Base-by-base conservation (phyloP, 2,888 invertebrate species). In the Acanthoscelides obtectus region DNA sequence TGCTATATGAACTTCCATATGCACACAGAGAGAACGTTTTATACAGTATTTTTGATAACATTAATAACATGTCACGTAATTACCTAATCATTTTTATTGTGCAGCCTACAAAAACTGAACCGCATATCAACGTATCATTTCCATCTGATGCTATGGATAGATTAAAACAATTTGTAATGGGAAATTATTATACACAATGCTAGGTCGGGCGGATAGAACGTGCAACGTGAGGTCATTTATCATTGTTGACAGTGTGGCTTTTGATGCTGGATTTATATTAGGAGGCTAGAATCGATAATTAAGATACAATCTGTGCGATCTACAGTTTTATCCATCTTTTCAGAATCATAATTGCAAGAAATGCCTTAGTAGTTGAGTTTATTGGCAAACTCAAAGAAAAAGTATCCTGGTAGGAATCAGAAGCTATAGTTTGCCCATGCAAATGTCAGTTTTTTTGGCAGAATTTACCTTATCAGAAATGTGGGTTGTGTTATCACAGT, bases 1-100 rank as follows among this genome's bases (percentile, higher is more conserved):
- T 75, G 75, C 72, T 70, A 6, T 17, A 45, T 70, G 73, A 72
- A 69, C 73, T 76, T 77, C 77, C 77, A 75, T 75, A 72, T 45
- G 45, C 45, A 45, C 45, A 45, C 45, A 45, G 1, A 45, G 45
- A 45, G 1, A 45, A 17, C 74, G 71, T 77, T 75, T 71, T 71
- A 69, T 70, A 70, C 66, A 71, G n/a, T n/a, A 67, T 72, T 73
- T 74, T 75, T 70, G 75, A 77, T 75, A 75, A 75, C 73, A 76
- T 74, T 75, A 74, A 74, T 75, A 75, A 76, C 69, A 71, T 70
- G 73, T 67, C 69, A 73, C 70, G 70, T 73, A 76, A 73, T 74
- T 73, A 73, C 73, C 74, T 72, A 74, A 72, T 76, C 74, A 72
- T 75, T 72, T 69, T 71, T 71, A 75, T 74, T 71, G 69, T 72